Conservation (phyloP, 2,797 vertebrate genomes). For the Agapornis canus region DNA sequence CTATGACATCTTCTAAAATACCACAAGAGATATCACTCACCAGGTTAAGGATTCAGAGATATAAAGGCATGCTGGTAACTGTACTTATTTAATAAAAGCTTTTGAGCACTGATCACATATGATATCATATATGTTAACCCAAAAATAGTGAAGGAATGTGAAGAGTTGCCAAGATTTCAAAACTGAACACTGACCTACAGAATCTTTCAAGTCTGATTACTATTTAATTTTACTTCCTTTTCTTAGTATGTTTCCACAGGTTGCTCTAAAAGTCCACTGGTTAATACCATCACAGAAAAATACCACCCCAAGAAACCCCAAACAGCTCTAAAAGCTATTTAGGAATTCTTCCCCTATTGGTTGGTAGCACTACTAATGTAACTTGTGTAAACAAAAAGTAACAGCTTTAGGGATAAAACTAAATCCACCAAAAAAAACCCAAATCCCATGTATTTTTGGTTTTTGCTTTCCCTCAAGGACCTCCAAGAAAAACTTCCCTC, state of each 20-base stretch:
- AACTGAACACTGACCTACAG: neutral
- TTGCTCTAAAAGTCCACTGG: neutral
- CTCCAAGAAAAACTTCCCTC: neutral
- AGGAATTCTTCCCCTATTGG: neutral
- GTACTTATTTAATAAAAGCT: neutral
- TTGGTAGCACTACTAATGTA: neutral
- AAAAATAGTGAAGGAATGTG: neutral
- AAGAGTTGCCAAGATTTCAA: neutral
- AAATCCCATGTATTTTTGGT: neutral
- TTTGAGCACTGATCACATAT: neutral
- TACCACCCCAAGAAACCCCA: rapidly evolving
- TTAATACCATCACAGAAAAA: neutral
- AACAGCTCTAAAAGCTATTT: neutral
- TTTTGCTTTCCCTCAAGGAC: neutral
- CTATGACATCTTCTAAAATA: neutral
- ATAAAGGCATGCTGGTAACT: neutral
- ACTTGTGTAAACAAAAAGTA: neutral
- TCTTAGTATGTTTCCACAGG: neutral
- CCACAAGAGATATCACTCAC: neutral
- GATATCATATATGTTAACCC: neutral
- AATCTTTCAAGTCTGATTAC: neutral
- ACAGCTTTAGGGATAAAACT: neutral
- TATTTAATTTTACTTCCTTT: neutral
- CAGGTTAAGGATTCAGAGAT: neutral
- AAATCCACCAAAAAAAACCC: neutral